A percentile compares a stretch with the other conserved stretches of the same genome.
phyloP scores from a whole-genome alignment of 2,797 vertebrate species.

The Sebastolobus alascanus region DNA sequence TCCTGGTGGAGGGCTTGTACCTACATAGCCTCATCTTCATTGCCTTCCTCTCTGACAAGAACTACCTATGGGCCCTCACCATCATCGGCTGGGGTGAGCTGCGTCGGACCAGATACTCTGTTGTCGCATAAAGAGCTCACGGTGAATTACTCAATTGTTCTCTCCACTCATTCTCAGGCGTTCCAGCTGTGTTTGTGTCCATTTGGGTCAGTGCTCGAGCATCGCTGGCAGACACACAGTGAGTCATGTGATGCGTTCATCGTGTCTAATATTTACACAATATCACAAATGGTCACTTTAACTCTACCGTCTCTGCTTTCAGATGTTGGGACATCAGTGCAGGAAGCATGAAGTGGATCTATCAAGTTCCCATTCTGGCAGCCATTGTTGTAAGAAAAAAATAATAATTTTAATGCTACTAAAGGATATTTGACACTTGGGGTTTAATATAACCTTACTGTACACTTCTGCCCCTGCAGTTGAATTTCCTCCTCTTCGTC shows the following conservation, averaged over 20 bases:
- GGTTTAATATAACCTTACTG: background rate
- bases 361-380: conserved; percentile 89
- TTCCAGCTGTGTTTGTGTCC: conserved; percentile 93
- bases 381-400: conserved; percentile 86
- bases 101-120: background rate
- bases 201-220: conserved; percentile 93
- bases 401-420: background rate
- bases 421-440: background rate
- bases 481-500: conserved; percentile 90
- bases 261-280: background rate
- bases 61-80: conserved; percentile 92
- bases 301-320: conserved; percentile 2
- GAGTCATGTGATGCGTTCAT: conserved; percentile 68
- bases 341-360: conserved; percentile 90
- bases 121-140: background rate
- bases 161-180: conserved; percentile 76
- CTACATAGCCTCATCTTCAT: conserved; percentile 96
- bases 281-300: background rate
- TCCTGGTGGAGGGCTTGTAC: conserved; percentile 94
- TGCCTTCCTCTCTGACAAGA: conserved; percentile 94
- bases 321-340: conserved; percentile 92
- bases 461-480: conserved; percentile 67
- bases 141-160: background rate
- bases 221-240: conserved; percentile 94
- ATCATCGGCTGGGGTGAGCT: conserved; percentile 93